These are phyloP conservation scores for Melospiza georgiana DNA, from an alignment of 2,113 vertebrate genomes.

Conservation along the genomic window DNA sequence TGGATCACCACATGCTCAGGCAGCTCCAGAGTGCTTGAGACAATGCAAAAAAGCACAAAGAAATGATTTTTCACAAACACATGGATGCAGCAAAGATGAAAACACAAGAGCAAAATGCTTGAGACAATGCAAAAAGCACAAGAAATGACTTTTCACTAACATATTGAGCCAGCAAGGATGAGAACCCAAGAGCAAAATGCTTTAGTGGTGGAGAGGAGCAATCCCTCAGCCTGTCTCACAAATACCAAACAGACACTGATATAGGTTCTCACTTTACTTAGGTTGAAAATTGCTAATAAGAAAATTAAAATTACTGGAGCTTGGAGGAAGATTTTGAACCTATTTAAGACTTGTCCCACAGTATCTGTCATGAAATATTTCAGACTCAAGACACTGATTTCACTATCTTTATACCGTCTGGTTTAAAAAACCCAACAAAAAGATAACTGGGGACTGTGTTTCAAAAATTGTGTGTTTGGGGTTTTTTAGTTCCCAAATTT, in stretches of 20 bases:
- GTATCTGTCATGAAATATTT: background rate
- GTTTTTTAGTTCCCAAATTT: background rate
- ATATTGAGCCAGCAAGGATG: too few relatives aligned
- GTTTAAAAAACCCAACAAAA: background rate
- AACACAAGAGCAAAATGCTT: background rate
- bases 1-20: background rate
- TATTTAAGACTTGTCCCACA: background rate
- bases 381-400: background rate
- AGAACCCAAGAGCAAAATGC: background rate
- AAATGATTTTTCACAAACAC: background rate
- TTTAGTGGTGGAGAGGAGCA: background rate
- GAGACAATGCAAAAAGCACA: background rate
- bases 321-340: background rate
- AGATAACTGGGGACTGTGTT: background rate
- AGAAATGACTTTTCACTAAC: background rate
- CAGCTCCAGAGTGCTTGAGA: background rate
- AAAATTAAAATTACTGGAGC: background rate
- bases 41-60: background rate
- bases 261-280: background rate
- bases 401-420: background rate
- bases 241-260: background rate
- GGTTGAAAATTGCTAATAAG: background rate
- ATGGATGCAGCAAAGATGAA: rapidly evolving
- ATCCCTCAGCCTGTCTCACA: background rate
- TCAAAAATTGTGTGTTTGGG: background rate